Conservation (phyloP, 2,113 vertebrate genomes). For the Planiliza haematocheilus region DNA sequence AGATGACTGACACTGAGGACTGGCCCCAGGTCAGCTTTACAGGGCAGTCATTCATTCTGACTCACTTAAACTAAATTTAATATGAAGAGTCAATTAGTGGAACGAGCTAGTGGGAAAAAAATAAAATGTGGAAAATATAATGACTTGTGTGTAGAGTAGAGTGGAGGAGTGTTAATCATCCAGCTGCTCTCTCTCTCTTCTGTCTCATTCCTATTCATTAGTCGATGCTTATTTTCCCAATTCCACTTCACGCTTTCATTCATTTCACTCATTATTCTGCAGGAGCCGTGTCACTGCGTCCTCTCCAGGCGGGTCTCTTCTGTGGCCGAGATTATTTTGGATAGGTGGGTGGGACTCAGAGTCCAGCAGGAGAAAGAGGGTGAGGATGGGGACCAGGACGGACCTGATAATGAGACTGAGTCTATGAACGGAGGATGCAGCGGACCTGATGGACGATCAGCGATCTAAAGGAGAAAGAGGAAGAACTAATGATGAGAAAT, state of each 20-base stretch:
- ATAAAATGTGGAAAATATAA: too few relatives aligned
- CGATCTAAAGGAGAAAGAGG: conserved; percentile 33
- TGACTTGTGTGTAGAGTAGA: too few relatives aligned
- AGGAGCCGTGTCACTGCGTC: not conserved
- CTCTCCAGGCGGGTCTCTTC: not conserved
- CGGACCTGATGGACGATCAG: conserved; percentile 54
- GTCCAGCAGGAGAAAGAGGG: conserved; percentile 5
- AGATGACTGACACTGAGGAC: too few relatives aligned
- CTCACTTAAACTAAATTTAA: too few relatives aligned
- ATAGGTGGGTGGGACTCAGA: conserved; percentile 10
- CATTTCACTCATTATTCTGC: conserved; percentile 27
- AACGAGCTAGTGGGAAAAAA: too few relatives aligned
- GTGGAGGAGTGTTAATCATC: too few relatives aligned
- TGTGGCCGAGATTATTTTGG: conserved; percentile 30
- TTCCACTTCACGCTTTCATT: too few relatives aligned
- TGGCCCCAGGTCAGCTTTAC: too few relatives aligned
- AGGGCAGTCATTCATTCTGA: too few relatives aligned
- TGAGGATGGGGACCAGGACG: not conserved
- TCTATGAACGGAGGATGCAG: conserved; percentile 54
- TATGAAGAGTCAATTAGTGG: too few relatives aligned
- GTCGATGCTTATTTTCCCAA: not conserved
- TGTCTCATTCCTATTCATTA: too few relatives aligned
- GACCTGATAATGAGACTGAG: conserved; percentile 50
- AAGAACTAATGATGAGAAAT: conserved; percentile 62
- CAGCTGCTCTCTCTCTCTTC: too few relatives aligned